Percentiles rank a stretch among this genome's conserved stretches.
Evolutionary conservation across 2,888 invertebrate genomes (phyloP).

Genomic region (Drosophila paramelanica): DNA sequence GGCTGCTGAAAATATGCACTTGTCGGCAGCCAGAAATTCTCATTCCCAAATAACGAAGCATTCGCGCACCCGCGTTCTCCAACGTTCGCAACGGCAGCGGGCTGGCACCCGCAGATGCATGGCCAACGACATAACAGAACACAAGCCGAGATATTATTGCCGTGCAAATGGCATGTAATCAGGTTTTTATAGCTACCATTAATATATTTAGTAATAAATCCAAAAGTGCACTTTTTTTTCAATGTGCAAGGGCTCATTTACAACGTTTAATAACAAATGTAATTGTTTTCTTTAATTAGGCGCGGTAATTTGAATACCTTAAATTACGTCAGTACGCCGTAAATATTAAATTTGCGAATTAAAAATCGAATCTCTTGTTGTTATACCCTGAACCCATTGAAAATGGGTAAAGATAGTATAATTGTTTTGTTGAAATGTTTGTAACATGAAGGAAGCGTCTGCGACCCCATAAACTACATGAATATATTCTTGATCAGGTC

Average conservation of each 20-base stretch:
- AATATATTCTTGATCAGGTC: too few species aligned
- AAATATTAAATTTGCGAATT: neutral
- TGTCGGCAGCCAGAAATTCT: conserved; percentile 38
- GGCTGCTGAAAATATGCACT: conserved; percentile 42
- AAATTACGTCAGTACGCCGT: neutral
- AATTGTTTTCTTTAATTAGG: neutral
- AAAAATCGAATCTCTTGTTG: too few species aligned
- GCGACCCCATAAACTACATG: too few species aligned
- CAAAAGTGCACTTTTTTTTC: neutral
- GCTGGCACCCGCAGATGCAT: conserved; percentile 41
- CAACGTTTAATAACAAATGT: neutral
- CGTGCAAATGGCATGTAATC: conserved; percentile 4
- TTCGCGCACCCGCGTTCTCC: conserved; percentile 50
- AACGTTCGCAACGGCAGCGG: conserved; percentile 39
- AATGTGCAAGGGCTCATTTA: neutral
- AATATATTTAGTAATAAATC: neutral
- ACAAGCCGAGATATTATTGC: conserved; percentile 2
- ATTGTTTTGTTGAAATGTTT: too few species aligned
- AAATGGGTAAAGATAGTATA: too few species aligned
- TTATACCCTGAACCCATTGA: too few species aligned
- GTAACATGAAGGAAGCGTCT: too few species aligned
- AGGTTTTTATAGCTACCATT: neutral
- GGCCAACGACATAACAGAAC: conserved; percentile 17
- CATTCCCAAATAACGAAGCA: conserved; percentile 41
- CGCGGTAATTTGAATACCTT: neutral